Evolutionary conservation across 2,113 vertebrate genomes (phyloP), one percentile per base, ranked within the genome.

Genomic region (Columba janthina): DNA sequence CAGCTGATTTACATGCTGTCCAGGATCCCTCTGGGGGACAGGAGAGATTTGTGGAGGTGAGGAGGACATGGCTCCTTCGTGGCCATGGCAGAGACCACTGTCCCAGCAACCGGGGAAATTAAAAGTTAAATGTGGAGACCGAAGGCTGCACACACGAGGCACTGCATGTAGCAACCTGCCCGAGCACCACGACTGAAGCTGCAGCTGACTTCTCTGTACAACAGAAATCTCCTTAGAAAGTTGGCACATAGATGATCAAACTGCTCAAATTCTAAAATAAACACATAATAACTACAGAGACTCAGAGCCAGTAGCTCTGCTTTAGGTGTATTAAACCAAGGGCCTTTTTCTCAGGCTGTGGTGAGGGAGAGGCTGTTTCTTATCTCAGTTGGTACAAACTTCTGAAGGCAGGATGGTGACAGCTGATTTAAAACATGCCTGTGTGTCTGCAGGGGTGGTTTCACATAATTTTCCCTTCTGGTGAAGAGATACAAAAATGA

Each of bases 131-230:
- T 81, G 31, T 84, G 1, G 3, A 44, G 64, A 12, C 2, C 1
- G 1, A 60, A 73, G 36, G 51, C 61, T 66, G 56, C 46, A 26
- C 15, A 10, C 36, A 31, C 0, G 4, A 48, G 29, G 46, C 42
- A 28, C 44, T 1, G 14, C 44, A 22, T 0, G 0, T 26, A n/a
- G 26, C 51, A 51, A 34, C 48, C 38, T 48, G 44, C 34, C 36
- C 4, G 3, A 66, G 9, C 3, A 2, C 40, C 1, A 2, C 0
- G 3, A 28, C n/a, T 19, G 24, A 65, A 22, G 26, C 21, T 54
- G 36, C 51, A 10, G 7, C 15, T 74, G 54, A 70, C 51, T 70
- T 50, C 61, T 58, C 69, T n/a, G 29, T 32, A 15, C 38, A 40
- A 29, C 18, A 53, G 22, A 75, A n/a, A 34, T 25, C 7, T 57